Base-by-base conservation (phyloP, 1,140 invertebrate genomes). In the Mylabris phalerata region DNA sequence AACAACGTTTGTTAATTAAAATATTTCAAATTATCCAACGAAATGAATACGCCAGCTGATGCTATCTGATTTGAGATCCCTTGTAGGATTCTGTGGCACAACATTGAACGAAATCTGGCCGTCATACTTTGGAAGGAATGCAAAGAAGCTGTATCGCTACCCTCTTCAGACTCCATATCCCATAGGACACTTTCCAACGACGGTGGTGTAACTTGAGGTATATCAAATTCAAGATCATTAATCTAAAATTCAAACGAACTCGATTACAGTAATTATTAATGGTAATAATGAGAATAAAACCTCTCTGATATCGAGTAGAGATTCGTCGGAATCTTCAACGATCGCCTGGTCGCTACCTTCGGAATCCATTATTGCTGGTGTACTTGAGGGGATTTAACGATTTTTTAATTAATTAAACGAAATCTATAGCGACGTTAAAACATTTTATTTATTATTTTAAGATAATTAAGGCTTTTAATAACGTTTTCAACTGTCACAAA, bases 171-270 rank as follows among this genome's bases (percentile, higher is more conserved):
- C 71, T 86, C 84, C 63, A 82, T 79, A 67, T 90, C 89, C 75
- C 88, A 90, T 39, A 94, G 75, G 67, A 93, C 90, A 68, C 88
- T 91, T 72, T 93, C 91, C 62, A 93, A 75, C 0, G 90, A 87
- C n/a, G 89, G 90, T 60, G 87, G 77, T 68, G 84, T 81, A 50
- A 90, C 81, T 42, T 84, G 79, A 48, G 91, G 90, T 69, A 93
- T 86, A 61, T 89, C 85, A 77, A 89, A 93, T 74, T 93, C 90
- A 25, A 81, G 80, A 77, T 91, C 89, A 77, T 93, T 88, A 59
- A 92, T 75, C 86, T 80, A 59, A 9, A 69, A 72, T 27, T 2
- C 3, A 13, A 41, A 27, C n/a, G 42, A 65, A 13, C n/a, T 41
- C 32, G 38, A n/a, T 48, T 32, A 48, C 32, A 5, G 40, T 40